These are phyloP conservation scores for Dioctria linearis DNA, from an alignment of 2,888 invertebrate genomes.

Conservation along the genomic window DNA sequence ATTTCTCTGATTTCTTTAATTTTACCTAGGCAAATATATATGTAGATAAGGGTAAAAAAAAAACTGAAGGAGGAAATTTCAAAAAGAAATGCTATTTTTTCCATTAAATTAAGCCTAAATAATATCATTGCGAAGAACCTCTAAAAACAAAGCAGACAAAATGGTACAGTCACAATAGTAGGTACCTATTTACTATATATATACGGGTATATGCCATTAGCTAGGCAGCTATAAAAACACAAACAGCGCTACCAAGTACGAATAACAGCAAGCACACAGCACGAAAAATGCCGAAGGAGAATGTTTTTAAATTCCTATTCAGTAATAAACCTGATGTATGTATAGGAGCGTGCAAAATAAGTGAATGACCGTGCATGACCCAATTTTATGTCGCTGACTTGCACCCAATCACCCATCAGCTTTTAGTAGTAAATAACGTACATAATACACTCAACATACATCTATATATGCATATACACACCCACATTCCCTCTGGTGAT, in stretches of 20 bases:
- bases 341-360: slow-evolving; percentile 51
- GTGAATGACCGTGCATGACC: slow-evolving; percentile 78
- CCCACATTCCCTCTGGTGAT: background rate
- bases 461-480: background rate
- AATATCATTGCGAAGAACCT: background rate
- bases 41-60: too few species aligned
- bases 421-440: slow-evolving; percentile 46
- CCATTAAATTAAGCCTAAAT: too few species aligned
- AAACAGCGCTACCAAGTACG: slow-evolving; percentile 7
- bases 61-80: too few species aligned
- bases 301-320: slow-evolving; percentile 1
- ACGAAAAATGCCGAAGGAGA: slow-evolving; percentile 11
- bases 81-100: too few species aligned
- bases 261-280: slow-evolving; percentile 26
- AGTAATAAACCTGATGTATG: slow-evolving; percentile 41
- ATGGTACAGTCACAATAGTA: slow-evolving; percentile 18
- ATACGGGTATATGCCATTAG: too few species aligned
- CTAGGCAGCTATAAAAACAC: background rate
- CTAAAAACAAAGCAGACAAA: slow-evolving; percentile 12
- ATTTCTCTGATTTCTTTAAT: too few species aligned
- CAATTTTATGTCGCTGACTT: slow-evolving; percentile 79
- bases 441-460: slow-evolving; percentile 13
- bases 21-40: too few species aligned
- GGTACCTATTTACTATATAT: too few species aligned
- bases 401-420: slow-evolving; percentile 44